A percentile compares a stretch with the other conserved stretches of the same genome.
phyloP scores from a whole-genome alignment of 2,113 vertebrate genomes.

The Fulica atra region DNA sequence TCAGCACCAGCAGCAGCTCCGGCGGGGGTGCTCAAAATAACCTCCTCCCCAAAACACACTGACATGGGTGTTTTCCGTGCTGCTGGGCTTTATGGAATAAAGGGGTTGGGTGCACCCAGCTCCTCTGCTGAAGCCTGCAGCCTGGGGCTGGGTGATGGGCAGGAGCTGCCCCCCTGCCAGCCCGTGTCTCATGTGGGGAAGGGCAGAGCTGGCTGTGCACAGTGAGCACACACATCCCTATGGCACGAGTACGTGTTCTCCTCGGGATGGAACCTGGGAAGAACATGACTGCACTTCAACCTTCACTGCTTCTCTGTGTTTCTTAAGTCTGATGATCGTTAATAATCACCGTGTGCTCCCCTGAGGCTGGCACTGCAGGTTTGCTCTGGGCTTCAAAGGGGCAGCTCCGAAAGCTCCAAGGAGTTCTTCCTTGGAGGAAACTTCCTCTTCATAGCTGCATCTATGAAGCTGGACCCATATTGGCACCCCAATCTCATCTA shows the following conservation, averaged over 20 bases:
- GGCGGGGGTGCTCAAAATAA: conserved; percentile 14
- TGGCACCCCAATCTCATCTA: neutral
- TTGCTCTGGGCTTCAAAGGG: neutral
- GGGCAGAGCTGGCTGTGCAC: neutral
- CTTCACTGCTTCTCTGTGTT: neutral
- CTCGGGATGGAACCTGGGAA: neutral
- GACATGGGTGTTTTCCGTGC: neutral
- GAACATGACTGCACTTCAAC: neutral
- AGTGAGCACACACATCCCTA: fast-evolving
- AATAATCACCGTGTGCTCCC: neutral
- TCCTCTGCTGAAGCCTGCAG: neutral
- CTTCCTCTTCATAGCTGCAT: neutral
- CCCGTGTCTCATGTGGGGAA: neutral
- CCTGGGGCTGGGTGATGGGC: neutral
- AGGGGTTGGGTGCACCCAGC: neutral
- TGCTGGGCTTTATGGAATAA: neutral
- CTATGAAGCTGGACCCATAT: neutral
- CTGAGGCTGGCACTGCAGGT: neutral
- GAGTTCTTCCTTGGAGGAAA: neutral
- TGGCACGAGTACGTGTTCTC: fast-evolving
- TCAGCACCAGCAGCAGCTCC: conserved; percentile 29
- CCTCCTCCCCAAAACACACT: neutral
- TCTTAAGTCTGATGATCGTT: neutral
- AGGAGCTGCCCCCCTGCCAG: neutral
- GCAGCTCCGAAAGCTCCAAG: neutral